Conservation (phyloP, 2,888 invertebrate species). For the Frankliniella intonsa region DNA sequence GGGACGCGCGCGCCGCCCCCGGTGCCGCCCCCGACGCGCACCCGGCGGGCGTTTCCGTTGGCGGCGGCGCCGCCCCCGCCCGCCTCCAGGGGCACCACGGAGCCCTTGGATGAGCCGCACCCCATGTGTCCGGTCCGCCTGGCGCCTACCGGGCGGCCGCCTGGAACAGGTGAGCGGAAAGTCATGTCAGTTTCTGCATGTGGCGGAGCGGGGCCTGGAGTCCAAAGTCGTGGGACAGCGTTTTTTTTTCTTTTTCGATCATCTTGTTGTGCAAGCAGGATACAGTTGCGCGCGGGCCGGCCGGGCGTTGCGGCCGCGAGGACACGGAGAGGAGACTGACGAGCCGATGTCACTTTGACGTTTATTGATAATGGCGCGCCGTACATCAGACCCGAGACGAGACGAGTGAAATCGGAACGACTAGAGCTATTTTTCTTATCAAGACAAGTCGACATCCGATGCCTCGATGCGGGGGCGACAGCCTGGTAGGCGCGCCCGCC, state of each 20-base stretch:
- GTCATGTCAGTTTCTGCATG: neutral
- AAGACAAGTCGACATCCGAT: too few relatives aligned
- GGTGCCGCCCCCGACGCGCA: conserved; percentile 43
- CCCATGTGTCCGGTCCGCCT: conserved; percentile 48
- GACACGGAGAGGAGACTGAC: conserved; percentile 40
- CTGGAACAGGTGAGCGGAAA: neutral
- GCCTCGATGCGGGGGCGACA: too few relatives aligned
- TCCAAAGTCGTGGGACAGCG: too few relatives aligned
- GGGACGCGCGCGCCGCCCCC: conserved; percentile 44
- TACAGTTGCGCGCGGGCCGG: neutral
- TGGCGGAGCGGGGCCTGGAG: neutral
- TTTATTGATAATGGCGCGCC: conserved; percentile 46
- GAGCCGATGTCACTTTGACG: conserved; percentile 47
- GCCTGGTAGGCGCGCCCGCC: too few relatives aligned
- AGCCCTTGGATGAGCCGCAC: conserved; percentile 50
- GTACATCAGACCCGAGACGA: conserved; percentile 40
- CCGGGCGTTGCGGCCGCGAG: neutral
- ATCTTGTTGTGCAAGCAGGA: too few relatives aligned
- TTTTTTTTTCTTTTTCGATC: too few relatives aligned
- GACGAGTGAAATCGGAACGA: neutral
- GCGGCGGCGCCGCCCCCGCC: conserved; percentile 39
- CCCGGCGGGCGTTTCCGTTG: conserved; percentile 25
- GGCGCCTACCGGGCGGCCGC: conserved; percentile 29
- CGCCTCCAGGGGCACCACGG: conserved; percentile 44
- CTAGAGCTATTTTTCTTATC: neutral